Evolutionary conservation across 2,797 vertebrate genomes (phyloP).

Genomic region (Falco naumanni): DNA sequence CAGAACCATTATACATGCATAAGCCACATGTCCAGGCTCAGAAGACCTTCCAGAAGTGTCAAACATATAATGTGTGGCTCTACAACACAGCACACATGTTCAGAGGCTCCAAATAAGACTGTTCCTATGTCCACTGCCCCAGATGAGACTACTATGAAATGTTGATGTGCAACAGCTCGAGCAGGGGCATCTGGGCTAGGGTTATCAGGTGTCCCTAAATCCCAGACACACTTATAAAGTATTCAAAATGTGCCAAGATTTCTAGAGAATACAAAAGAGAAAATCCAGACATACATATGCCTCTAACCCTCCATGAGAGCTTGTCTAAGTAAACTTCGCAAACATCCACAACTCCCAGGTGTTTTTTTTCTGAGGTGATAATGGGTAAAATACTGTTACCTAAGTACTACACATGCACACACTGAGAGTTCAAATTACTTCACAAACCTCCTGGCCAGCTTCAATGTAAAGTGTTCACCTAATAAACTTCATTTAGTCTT

Average conservation of each 20-base stretch:
- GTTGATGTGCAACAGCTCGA: slow-evolving; percentile 14
- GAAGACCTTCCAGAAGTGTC: neutral
- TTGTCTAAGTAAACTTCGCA: slow-evolving; percentile 23
- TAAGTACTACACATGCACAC: slow-evolving; percentile 12
- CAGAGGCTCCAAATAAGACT: neutral
- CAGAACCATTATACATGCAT: neutral
- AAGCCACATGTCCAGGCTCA: neutral
- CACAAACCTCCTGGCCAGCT: slow-evolving; percentile 40
- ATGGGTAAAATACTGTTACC: slow-evolving; percentile 9
- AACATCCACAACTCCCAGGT: neutral
- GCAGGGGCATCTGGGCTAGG: neutral
- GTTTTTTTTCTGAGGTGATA: neutral
- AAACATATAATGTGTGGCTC: neutral
- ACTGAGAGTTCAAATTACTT: slow-evolving; percentile 63
- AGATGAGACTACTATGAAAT: neutral
- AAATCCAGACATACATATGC: neutral
- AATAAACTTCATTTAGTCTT: slow-evolving; percentile 44
- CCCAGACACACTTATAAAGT: slow-evolving; percentile 6
- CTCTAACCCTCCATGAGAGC: neutral
- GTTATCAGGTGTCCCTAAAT: neutral
- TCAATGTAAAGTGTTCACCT: slow-evolving; percentile 60
- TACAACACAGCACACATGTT: neutral
- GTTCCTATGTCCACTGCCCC: neutral
- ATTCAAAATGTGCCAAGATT: neutral
- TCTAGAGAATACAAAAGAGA: neutral